Base-by-base conservation (phyloP, 2,888 invertebrate genomes). In the Himalopsyche tibetana region DNA sequence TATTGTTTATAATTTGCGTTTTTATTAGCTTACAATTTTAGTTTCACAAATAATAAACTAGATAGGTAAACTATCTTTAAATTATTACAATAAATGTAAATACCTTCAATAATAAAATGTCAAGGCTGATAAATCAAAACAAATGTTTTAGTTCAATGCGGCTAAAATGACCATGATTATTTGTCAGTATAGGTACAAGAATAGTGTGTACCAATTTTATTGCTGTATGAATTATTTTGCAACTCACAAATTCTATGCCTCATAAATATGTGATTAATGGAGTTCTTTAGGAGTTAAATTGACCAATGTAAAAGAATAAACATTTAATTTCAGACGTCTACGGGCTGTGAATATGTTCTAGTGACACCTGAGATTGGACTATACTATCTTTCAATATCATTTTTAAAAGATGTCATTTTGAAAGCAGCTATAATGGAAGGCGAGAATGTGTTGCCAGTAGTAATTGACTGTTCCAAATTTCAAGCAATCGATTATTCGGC, bases 371-470 rank as follows among this genome's bases (percentile, higher is more conserved):
- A 95, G 89, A 91, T 94, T 82, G 96, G 96, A 82, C 91, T 97
- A 83, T 95, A 94, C 90, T 97, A 96, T 92, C 94, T 96, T 45
- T 95, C 95, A 82, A 94, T 95, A 4, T 95, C 96, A 90, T 94
- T 93, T 89, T 90, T 96, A 74, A 93, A 94, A 9, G 92, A 93
- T 81, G 93, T 94, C 89, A 92, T 96, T 83, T 91, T 91, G 55
- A 91, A 93, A 82, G 93, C 94, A 11, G 94, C 93, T 55, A 88
- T 90, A 80, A 90, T 91, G 87, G 90, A 92, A 51, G 92, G 92
- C n/a, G 90, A 91, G 87, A 90, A 91, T 89, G 91, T 91, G 42
- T 91, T 93, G 15, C 94, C 95, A 0, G 90, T 95, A 38, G 93
- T 95, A 0, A 90, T 97, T 1, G 95, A 97, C 91, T 96, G 96